Evolutionary conservation across 2,888 invertebrate genomes (phyloP), one percentile per base, ranked within the genome.

Genomic region (Leptothorax acervorum): DNA sequence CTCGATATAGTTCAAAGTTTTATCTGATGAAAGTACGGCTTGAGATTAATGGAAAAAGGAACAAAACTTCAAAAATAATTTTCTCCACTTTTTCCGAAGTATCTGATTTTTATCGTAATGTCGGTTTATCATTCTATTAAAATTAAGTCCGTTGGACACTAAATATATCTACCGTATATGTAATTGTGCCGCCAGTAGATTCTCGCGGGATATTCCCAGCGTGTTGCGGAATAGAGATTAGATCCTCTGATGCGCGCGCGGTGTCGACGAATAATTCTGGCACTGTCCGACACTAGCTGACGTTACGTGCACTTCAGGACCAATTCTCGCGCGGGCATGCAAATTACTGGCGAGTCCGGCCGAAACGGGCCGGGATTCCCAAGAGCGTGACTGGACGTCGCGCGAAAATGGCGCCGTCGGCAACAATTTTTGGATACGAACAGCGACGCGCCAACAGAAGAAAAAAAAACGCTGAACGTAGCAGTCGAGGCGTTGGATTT

Each of bases 301-400:
- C 60, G 71, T 79, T 71, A 79, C 79, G 79, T 39, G 73, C 73
- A 60, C 73, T 81, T 71, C 60, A 73, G 79, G 51, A 62, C 73
- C 73, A 73, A 81, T 81, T 81, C 79, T 73, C 35, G 48, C 73
- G 48, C 48, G 39, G 48, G 12, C 57, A 79, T 81, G 73, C 60
- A 81, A 81, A 81, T 81, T 73, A 71, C 73, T 60, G 28, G 48
- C 31, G 57, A 55, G 45, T 71, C 71, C 60, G 18, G 28, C 9
- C 71, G 51, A 62, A 71, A 70, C 71, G 48, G 12, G 1, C 23
- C 23, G 23, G 12, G 51, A 73, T 81, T 81, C 79, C 79, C 79
- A 71, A 23, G 79, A 71, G 73, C 51, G 51, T 39, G 60, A 71
- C 28, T n/a, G 73, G 39, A 51, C 48, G 28, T 71, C 71, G 39